Conservation (phyloP, 2,888 invertebrate genomes). For the Lacanobia oleracea region DNA sequence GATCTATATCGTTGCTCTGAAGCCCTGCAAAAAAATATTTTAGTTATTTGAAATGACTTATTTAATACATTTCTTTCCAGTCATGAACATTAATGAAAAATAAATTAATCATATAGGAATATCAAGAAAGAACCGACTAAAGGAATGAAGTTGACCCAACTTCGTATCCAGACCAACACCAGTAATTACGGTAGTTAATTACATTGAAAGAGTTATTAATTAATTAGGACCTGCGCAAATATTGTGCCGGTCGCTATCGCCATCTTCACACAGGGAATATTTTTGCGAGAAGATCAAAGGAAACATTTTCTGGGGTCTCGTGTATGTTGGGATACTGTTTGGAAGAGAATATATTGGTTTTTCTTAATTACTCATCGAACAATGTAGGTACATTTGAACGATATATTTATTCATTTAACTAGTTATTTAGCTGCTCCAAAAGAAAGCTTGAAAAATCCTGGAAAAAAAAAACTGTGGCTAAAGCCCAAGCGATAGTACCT, state of each 20-base stretch:
- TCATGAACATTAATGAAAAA: neutral
- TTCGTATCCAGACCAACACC: neutral
- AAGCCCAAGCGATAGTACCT: no score
- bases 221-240: conserved; percentile 41
- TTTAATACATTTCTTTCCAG: no score
- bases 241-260: conserved; percentile 24
- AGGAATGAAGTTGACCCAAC: no score
- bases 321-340: neutral
- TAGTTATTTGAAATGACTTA: no score
- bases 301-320: neutral
- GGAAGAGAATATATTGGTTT: neutral
- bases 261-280: conserved; percentile 17
- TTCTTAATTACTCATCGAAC: neutral
- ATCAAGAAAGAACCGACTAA: neutral
- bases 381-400: no score
- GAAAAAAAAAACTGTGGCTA: no score
- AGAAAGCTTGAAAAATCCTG: no score
- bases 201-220: conserved; percentile 48
- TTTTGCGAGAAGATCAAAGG: conserved; percentile 37
- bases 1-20: no score
- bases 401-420: no score
- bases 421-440: no score
- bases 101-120: neutral
- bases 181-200: conserved; percentile 40
- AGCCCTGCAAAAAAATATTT: no score